phyloP scores from a whole-genome alignment of 1,140 invertebrate genomes.

The Drosophila subobscura region DNA sequence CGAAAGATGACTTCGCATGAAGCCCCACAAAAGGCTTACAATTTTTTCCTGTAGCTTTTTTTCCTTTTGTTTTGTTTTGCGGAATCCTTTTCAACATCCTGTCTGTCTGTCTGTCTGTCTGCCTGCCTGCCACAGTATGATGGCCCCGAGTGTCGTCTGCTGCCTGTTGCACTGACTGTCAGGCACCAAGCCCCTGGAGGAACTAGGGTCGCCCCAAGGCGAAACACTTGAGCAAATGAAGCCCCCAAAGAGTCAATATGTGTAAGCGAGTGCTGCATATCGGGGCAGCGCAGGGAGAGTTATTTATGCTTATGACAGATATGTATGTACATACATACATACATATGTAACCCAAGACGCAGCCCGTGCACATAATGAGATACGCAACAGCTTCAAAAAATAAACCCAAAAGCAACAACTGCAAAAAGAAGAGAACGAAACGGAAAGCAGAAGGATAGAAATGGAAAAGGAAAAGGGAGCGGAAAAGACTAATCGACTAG shows the following conservation, averaged over 20 bases:
- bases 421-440: conserved; percentile 14
- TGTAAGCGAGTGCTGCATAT: conserved; percentile 5
- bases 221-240: conserved; percentile 78
- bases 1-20: conserved; percentile 55
- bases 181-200: neutral
- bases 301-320: conserved; percentile 73
- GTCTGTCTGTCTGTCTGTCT: conserved; percentile 54
- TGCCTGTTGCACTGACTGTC: too few species aligned
- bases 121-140: conserved; percentile 25
- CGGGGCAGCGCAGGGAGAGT: conserved; percentile 13
- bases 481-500: conserved; percentile 14
- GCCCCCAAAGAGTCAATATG: conserved; percentile 61
- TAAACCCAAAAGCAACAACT: conserved; percentile 24
- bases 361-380: conserved; percentile 74
- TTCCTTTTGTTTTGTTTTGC: conserved; percentile 33
- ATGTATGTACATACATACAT: neutral
- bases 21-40: conserved; percentile 60
- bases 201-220: conserved; percentile 32
- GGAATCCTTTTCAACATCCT: conserved; percentile 69
- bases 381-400: conserved; percentile 52
- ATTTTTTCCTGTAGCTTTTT: conserved; percentile 25
- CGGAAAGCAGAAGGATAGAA: conserved; percentile 50
- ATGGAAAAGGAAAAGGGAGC: conserved; percentile 50
- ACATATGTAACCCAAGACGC: conserved; percentile 70
- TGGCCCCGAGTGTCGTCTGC: neutral